Conservation (phyloP, 2,113 vertebrate genomes). For the Gymnorhina tibicen region DNA sequence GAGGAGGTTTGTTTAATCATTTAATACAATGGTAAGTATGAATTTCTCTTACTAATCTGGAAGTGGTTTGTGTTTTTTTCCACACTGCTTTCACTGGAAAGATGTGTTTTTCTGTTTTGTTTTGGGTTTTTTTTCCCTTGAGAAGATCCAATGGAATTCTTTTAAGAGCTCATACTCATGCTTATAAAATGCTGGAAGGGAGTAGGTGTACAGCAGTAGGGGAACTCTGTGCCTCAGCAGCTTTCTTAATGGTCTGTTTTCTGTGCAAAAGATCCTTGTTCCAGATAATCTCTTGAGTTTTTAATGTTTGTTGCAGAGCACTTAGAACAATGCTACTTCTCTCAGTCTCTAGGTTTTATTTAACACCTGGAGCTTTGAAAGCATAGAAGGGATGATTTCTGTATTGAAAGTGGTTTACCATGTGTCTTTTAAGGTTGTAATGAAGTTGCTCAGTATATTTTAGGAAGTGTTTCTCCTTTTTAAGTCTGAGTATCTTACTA, state of each 20-base stretch:
- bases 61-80: neutral
- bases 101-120: neutral
- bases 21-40: slow-evolving; percentile 12
- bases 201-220: neutral
- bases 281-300: neutral
- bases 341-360: neutral
- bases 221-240: neutral
- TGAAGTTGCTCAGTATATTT: neutral
- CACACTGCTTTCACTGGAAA: neutral
- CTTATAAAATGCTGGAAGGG: neutral
- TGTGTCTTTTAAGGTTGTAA: neutral
- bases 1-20: neutral
- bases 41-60: neutral
- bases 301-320: neutral
- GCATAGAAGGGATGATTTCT: neutral
- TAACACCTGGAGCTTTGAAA: neutral
- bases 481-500: neutral
- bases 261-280: neutral
- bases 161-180: neutral
- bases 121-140: neutral
- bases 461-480: neutral
- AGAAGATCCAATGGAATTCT: neutral
- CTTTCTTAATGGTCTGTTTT: neutral
- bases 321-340: neutral
- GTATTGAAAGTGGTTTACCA: neutral